Base-by-base conservation (phyloP, 2,797 vertebrate species). In the Neoniphon sammara region DNA sequence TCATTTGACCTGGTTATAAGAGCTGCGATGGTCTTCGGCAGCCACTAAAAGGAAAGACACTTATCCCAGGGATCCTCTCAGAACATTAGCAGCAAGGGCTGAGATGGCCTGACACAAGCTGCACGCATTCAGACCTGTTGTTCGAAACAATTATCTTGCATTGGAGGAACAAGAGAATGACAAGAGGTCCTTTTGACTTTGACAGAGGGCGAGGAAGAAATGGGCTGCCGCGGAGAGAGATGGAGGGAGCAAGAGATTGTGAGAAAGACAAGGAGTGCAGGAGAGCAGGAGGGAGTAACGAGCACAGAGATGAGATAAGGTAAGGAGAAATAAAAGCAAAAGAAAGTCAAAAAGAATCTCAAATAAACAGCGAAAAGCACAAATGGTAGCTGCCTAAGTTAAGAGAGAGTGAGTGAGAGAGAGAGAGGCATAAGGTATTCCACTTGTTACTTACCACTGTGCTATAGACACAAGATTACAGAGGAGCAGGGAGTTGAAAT, bases 401-500 rank as follows among this genome's bases (percentile, higher is more conserved):
- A 34, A 44, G 20, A 50, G 56, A 60, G 46, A 39, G 12, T 17
- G 30, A 73, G 42, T n/a, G n/a, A n/a, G n/a, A 66, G 34, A 70
- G 75, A 81, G 27, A 70, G 54, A 72, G 75, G 75, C 34, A 42
- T 60, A 73, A 81, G 66, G 67, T 79, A 23, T 82, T 81, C 46
- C 65, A 83, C 67, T 66, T 73, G 63, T 66, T 70, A 81, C 80
- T 87, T 85, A 77, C 72, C 73, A 49, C 56, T 59, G 36, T 36
- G 63, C 64, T 82, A 77, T 71, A 85, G 87, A 84, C 68, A 76
- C 75, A 74, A 75, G 83, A 89, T 87, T 83, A 85, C 65, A 88
- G 78, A 54, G 62, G 66, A 83, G 82, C 77, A 73, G 67, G 73
- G 74, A 88, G 88, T 87, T 66, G 79, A 92, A 93, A 93, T 92